Conservation (phyloP, 2,113 vertebrate species). For the Silurus glanis region DNA sequence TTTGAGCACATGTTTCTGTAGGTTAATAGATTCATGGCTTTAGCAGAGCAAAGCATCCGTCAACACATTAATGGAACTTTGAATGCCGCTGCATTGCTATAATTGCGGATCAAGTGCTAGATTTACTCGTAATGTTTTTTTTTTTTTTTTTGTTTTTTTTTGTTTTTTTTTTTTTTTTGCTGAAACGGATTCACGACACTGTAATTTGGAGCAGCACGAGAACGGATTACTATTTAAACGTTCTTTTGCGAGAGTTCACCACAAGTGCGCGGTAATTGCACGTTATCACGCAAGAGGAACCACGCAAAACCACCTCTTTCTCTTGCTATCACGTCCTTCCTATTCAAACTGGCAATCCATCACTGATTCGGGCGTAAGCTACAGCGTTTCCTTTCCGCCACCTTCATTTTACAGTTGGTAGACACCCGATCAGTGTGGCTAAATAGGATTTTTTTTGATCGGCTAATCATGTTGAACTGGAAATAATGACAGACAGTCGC, state of each 20-base stretch:
- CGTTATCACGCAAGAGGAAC: slow-evolving; percentile 42
- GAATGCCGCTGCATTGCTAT: background rate
- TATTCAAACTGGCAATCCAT: slow-evolving; percentile 19
- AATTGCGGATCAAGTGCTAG: slow-evolving; percentile 24
- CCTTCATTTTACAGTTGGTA: slow-evolving; percentile 25
- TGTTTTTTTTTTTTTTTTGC: background rate
- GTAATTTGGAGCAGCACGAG: slow-evolving; percentile 35
- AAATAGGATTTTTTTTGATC: background rate
- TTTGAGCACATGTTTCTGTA: slow-evolving; percentile 21
- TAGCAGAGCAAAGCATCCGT: background rate
- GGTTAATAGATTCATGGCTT: slow-evolving; percentile 21
- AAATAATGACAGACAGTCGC: background rate
- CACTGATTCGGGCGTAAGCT: background rate
- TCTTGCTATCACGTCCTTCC: slow-evolving; percentile 19
- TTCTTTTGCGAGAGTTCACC: slow-evolving; percentile 44
- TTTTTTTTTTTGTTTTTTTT: background rate
- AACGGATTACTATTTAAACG: slow-evolving; percentile 30
- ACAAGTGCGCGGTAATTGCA: slow-evolving; percentile 49
- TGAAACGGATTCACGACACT: slow-evolving; percentile 36
- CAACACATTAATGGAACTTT: slow-evolving; percentile 8
- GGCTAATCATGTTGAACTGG: slow-evolving; percentile 21
- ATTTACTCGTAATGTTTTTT: slow-evolving; percentile 41
- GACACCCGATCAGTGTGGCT: slow-evolving; percentile 13
- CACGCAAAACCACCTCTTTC: slow-evolving; percentile 25
- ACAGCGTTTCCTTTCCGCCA: slow-evolving; percentile 17